Percentiles rank a stretch among this genome's conserved stretches.
phyloP scores from a whole-genome alignment of 2,888 invertebrate species.

The Habrosyne pyritoides region DNA sequence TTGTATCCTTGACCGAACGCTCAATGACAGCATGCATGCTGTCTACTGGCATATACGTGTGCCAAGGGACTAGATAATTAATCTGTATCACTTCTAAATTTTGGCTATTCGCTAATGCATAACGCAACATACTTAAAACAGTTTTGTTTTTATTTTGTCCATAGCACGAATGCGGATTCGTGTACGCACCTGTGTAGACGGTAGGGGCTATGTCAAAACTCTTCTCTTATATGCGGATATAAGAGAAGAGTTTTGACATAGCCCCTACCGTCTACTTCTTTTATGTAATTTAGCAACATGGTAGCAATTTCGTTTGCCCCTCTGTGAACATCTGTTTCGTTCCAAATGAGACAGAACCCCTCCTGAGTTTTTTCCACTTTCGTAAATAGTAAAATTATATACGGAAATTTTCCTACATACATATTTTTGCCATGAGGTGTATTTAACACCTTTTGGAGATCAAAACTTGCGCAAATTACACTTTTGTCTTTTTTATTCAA shows the following conservation, averaged over 20 bases:
- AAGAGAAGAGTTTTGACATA: slow-evolving; percentile 22
- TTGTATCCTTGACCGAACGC: slow-evolving; percentile 27
- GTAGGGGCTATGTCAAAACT: slow-evolving; percentile 17
- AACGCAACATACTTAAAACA: slow-evolving; percentile 27
- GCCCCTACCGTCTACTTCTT: slow-evolving; percentile 20
- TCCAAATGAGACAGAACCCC: slow-evolving; percentile 26
- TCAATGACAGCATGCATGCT: slow-evolving; percentile 40
- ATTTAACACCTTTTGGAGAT: slow-evolving; percentile 30
- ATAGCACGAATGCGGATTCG: slow-evolving; percentile 24
- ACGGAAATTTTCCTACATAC: slow-evolving; percentile 27
- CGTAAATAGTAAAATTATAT: slow-evolving; percentile 27
- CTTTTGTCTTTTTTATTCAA: slow-evolving; percentile 17
- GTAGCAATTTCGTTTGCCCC: slow-evolving; percentile 29
- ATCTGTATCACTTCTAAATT: slow-evolving; percentile 31
- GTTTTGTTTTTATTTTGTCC: slow-evolving; percentile 40
- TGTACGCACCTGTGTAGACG: no score
- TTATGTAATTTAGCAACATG: slow-evolving; percentile 20
- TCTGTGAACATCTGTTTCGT: slow-evolving; percentile 26
- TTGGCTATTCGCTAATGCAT: slow-evolving; percentile 24
- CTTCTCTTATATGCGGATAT: slow-evolving; percentile 26
- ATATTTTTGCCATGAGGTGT: slow-evolving; percentile 32
- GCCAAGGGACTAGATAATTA: slow-evolving; percentile 37
- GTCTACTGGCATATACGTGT: slow-evolving; percentile 50
- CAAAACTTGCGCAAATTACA: slow-evolving; percentile 18
- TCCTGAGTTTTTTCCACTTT: slow-evolving; percentile 25